These are phyloP conservation scores for Lasioglossum figueresi DNA, from an alignment of 2,888 invertebrate species.

Conservation along the genomic window DNA sequence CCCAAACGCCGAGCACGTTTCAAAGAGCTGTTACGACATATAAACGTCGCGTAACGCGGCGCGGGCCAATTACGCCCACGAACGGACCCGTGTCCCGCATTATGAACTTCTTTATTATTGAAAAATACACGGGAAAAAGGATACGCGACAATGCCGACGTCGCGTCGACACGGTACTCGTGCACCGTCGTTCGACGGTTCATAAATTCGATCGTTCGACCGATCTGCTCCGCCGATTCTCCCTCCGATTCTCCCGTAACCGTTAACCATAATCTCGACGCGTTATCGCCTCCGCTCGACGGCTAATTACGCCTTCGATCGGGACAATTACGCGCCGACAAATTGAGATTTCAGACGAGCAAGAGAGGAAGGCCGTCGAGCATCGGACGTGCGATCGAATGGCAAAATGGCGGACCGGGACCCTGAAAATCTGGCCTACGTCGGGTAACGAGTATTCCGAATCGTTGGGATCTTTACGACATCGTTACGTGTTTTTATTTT, in stretches of 20 bases:
- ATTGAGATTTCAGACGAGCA: constrained; percentile 32
- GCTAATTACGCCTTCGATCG: constrained; percentile 23
- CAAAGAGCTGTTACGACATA: constrained; percentile 59
- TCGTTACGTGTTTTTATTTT: no score
- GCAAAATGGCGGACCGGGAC: background rate
- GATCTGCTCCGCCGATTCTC: background rate
- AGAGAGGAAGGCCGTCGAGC: background rate
- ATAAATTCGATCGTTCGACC: constrained; percentile 41
- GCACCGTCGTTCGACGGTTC: constrained; percentile 30
- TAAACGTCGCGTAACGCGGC: constrained; percentile 54
- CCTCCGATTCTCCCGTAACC: background rate
- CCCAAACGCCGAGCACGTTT: constrained; percentile 38
- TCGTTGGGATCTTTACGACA: no score
- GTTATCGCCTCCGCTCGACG: background rate
- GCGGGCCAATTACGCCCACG: constrained; percentile 67
- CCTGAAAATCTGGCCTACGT: background rate
- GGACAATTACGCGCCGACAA: constrained; percentile 18
- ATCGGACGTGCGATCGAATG: background rate
- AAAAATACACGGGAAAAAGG: constrained; percentile 32
- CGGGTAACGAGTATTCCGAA: background rate
- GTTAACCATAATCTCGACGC: background rate
- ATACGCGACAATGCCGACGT: constrained; percentile 45
- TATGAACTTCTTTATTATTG: constrained; percentile 67
- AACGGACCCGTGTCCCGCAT: constrained; percentile 31
- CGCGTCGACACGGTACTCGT: background rate